These are phyloP conservation scores for Paedocypris micromegethes DNA, from an alignment of 2,797 vertebrate genomes.

Conservation along the genomic window DNA sequence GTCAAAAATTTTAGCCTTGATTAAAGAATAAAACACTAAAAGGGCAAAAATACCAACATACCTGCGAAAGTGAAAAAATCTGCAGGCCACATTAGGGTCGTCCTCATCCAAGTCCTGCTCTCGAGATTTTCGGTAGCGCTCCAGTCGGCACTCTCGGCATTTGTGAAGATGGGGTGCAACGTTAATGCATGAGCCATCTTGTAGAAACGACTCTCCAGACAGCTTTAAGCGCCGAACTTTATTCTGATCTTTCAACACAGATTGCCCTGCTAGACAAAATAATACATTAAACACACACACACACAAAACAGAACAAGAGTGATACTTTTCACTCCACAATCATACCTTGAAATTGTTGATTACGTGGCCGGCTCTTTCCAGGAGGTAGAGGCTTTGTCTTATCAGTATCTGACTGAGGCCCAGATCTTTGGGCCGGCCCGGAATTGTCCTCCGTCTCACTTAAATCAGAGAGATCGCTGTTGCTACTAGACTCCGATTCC, in stretches of 20 bases:
- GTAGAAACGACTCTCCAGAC: slow-evolving; percentile 95
- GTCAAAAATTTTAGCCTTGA: too few species aligned
- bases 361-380: slow-evolving; percentile 86
- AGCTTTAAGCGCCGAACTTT: slow-evolving; percentile 96
- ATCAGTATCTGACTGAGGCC: slow-evolving; percentile 72
- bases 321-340: not conserved
- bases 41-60: slow-evolving; percentile 43
- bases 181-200: slow-evolving; percentile 97
- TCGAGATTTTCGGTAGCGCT: slow-evolving; percentile 93
- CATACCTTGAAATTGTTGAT: slow-evolving; percentile 91
- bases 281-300: not conserved
- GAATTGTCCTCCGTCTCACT: slow-evolving; percentile 90
- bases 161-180: slow-evolving; percentile 98
- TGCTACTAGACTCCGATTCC: slow-evolving; percentile 93
- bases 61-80: slow-evolving; percentile 99
- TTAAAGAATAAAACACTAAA: too few species aligned
- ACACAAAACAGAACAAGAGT: not conserved
- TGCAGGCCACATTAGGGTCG: slow-evolving; percentile 95
- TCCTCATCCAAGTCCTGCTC: slow-evolving; percentile 93
- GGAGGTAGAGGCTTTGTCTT: slow-evolving; percentile 80
- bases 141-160: slow-evolving; percentile 93
- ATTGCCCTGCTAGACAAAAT: slow-evolving; percentile 80
- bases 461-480: slow-evolving; percentile 94
- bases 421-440: slow-evolving; percentile 76
- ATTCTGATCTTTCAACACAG: slow-evolving; percentile 93